A percentile compares a stretch with the other conserved stretches of the same genome.
These are phyloP conservation scores for Coilia nasus DNA, from an alignment of 2,797 vertebrate genomes.

Conservation along the genomic window DNA sequence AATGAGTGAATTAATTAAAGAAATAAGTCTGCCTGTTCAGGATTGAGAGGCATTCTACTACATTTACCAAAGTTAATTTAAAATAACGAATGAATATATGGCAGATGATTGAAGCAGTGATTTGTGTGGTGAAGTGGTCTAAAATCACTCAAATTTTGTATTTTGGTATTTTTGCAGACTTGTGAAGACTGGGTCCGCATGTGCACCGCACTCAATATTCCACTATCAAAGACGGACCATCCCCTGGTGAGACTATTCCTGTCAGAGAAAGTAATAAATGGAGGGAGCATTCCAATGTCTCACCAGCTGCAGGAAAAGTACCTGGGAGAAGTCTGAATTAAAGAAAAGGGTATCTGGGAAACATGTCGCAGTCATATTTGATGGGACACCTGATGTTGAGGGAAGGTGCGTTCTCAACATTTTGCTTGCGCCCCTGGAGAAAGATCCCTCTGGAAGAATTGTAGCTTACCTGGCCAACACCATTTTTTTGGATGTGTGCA, in stretches of 20 bases:
- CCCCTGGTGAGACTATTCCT: neutral
- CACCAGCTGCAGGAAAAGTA: constrained; percentile 49
- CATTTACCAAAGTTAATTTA: too few relatives aligned
- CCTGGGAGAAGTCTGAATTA: constrained; percentile 28
- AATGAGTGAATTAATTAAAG: too few relatives aligned
- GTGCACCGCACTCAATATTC: neutral
- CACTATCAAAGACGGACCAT: constrained; percentile 22
- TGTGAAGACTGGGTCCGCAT: neutral
- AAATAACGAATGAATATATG: too few relatives aligned
- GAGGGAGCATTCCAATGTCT: constrained; percentile 37
- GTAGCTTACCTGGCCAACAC: constrained; percentile 45
- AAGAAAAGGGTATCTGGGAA: constrained; percentile 38
- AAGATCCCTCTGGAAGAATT: constrained; percentile 45
- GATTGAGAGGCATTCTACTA: too few relatives aligned
- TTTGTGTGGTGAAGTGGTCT: too few relatives aligned
- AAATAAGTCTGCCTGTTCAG: too few relatives aligned
- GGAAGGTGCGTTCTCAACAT: constrained; percentile 45
- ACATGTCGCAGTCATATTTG: constrained; percentile 51
- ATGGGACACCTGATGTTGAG: constrained; percentile 51
- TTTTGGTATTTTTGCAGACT: too few relatives aligned
- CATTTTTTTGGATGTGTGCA: constrained; percentile 45
- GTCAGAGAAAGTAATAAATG: constrained; percentile 28
- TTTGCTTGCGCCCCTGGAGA: constrained; percentile 47
- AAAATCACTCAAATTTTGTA: too few relatives aligned
- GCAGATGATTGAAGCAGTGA: too few relatives aligned